Conservation (phyloP, 2,797 vertebrate genomes). For the Tolypeutes matacus region DNA sequence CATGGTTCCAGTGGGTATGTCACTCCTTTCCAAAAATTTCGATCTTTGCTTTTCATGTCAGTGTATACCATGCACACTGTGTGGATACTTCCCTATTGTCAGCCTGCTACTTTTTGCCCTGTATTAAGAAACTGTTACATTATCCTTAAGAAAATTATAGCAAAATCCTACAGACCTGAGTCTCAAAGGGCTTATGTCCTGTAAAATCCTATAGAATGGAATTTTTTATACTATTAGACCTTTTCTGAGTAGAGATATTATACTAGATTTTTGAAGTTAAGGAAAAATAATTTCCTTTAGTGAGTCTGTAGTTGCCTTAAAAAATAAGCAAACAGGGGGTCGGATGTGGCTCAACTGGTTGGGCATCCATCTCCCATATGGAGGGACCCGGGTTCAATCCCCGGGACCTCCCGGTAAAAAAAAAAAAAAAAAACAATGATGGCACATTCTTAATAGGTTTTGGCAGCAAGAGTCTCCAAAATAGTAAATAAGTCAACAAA, state of each 20-base stretch:
- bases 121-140: background rate
- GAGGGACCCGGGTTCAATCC: too few species aligned
- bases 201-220: background rate
- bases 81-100: background rate
- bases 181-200: background rate
- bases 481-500: background rate
- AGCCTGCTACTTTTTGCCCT: background rate
- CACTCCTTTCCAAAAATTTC: background rate
- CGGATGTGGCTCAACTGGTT: too few species aligned
- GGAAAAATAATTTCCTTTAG: background rate
- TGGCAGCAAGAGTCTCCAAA: background rate
- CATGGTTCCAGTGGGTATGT: conserved; percentile 96
- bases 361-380: too few species aligned
- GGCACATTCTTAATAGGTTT: background rate
- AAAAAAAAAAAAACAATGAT: too few species aligned
- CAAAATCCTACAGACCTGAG: background rate
- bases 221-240: background rate
- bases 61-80: rapidly evolving
- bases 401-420: too few species aligned
- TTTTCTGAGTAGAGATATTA: background rate
- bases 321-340: background rate
- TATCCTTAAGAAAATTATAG: background rate
- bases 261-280: background rate
- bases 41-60: background rate
- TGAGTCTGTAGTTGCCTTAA: background rate